Conservation (phyloP, 2,113 vertebrate species). For the Anarhynchus alexandrinus region DNA sequence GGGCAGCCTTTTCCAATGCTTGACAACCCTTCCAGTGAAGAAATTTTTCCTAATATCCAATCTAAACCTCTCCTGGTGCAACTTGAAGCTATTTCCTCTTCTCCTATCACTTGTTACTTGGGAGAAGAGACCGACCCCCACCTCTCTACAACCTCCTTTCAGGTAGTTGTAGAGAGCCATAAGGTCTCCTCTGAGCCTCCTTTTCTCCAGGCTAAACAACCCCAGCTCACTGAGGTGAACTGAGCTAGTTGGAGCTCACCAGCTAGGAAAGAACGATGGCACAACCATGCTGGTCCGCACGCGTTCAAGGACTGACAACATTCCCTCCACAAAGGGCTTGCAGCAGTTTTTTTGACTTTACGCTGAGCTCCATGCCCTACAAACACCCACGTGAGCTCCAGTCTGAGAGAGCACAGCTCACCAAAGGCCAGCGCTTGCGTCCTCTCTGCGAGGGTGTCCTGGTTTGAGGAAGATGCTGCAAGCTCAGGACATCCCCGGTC, state of each 20-base stretch:
- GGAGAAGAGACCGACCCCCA: not conserved
- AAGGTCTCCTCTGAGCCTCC: not conserved
- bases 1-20: not conserved
- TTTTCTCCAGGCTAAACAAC: not conserved
- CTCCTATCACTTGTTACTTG: not conserved
- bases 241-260: not conserved
- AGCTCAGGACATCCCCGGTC: not conserved
- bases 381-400: not conserved
- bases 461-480: not conserved
- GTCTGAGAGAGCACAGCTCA: not conserved
- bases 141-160: not conserved
- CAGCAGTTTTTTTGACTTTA: not conserved
- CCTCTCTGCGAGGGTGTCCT: not conserved
- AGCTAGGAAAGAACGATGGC: not conserved
- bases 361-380: not conserved
- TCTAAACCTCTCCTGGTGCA: not conserved
- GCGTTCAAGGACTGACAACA: not conserved
- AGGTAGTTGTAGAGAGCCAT: not conserved
- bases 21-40: not conserved
- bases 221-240: not conserved
- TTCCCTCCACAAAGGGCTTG: not conserved
- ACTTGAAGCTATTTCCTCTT: not conserved
- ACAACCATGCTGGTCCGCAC: accelerated
- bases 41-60: not conserved
- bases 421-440: accelerated